Conservation (phyloP, 2,113 vertebrate species). For the Tychaedon coryphoeus region DNA sequence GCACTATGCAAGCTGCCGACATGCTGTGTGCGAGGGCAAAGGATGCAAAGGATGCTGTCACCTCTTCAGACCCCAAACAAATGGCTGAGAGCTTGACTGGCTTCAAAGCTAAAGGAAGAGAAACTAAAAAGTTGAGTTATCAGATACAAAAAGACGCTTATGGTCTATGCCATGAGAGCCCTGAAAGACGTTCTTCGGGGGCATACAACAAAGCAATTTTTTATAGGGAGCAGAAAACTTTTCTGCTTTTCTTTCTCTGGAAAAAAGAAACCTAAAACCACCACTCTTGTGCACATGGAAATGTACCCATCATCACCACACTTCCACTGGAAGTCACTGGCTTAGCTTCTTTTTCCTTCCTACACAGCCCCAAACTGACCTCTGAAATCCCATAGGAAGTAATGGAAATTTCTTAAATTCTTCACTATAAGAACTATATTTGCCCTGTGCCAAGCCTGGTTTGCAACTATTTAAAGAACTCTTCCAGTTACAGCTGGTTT, state of each 20-base stretch:
- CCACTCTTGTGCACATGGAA: not conserved
- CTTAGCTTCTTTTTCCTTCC: not conserved
- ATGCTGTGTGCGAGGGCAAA: fast-evolving
- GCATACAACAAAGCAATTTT: not conserved
- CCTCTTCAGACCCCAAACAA: not conserved
- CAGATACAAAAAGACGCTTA: not conserved
- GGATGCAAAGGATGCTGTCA: not conserved
- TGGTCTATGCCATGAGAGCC: not conserved
- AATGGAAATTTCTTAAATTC: slow-evolving; percentile 47
- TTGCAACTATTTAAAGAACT: slow-evolving; percentile 38
- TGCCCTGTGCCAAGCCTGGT: not conserved
- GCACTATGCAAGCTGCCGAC: not conserved
- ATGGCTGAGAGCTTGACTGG: fast-evolving
- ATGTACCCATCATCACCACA: not conserved
- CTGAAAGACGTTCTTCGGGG: not conserved
- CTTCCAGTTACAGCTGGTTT: not conserved
- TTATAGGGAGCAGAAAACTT: not conserved
- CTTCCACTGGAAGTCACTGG: not conserved
- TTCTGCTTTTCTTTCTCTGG: too few relatives aligned
- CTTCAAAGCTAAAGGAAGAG: not conserved
- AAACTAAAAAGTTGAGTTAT: not conserved
- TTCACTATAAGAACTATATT: not conserved
- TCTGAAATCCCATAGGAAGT: slow-evolving; percentile 32
- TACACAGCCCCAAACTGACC: not conserved
- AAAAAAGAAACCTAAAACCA: not conserved